A percentile compares a stretch with the other conserved stretches of the same genome.
These are phyloP conservation scores for Drosophila trichaetosa DNA, from an alignment of 2,888 invertebrate species.

Conservation along the genomic window DNA sequence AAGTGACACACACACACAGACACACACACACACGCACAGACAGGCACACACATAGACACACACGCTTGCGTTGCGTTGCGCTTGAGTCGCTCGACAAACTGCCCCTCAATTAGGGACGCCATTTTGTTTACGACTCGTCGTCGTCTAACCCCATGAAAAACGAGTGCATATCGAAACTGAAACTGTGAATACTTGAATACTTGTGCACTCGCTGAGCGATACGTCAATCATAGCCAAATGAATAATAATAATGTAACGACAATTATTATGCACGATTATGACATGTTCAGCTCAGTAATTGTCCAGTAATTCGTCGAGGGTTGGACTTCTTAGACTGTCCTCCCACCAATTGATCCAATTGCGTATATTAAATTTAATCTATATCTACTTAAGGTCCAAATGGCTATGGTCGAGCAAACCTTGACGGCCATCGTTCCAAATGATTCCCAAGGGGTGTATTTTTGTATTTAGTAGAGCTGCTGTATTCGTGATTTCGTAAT, in stretches of 20 bases:
- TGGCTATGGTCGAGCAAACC: not conserved
- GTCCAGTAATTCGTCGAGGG: not conserved
- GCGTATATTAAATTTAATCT: not conserved
- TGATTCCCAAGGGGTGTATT: not conserved
- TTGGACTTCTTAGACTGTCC: not conserved
- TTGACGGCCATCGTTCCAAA: not conserved
- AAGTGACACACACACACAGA: conserved; percentile 59
- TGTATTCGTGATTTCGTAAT: not conserved
- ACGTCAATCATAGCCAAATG: conserved; percentile 37
- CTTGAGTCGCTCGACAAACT: conserved; percentile 67
- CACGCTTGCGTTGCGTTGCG: conserved; percentile 64
- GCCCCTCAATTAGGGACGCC: conserved; percentile 72
- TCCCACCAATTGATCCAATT: not conserved
- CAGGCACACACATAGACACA: conserved; percentile 9
- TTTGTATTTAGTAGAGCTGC: not conserved
- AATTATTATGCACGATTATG: conserved; percentile 5
- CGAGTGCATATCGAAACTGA: conserved; percentile 50
- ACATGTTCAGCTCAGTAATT: not conserved
- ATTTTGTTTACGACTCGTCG: conserved; percentile 67
- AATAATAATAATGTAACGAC: conserved; percentile 34
- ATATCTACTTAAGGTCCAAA: not conserved
- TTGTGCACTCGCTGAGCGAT: conserved; percentile 8
- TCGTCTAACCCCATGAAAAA: conserved; percentile 45
- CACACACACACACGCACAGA: not conserved
- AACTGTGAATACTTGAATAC: conserved; percentile 24